phyloP scores from a whole-genome alignment of 2,797 vertebrate genomes.

The Zonotrichia albicollis region DNA sequence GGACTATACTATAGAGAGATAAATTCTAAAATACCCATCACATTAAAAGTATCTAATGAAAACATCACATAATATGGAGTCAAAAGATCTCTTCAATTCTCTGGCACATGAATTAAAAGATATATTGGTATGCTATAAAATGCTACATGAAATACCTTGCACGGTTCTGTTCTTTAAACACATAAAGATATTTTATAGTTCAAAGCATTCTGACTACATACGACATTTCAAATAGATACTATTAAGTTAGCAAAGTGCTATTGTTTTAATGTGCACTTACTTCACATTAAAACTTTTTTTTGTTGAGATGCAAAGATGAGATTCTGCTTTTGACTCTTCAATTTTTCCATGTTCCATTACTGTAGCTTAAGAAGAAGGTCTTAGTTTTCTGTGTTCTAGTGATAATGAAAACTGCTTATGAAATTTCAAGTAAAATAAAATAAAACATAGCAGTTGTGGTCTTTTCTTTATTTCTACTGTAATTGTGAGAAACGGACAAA shows the following conservation, averaged over 20 bases:
- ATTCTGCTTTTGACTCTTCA: not conserved
- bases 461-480: not conserved
- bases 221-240: not conserved
- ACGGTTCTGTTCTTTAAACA: not conserved
- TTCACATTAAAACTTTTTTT: not conserved
- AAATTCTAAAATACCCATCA: conserved; percentile 15
- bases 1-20: not conserved
- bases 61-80: not conserved
- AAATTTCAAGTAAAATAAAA: not conserved
- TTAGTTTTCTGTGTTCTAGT: not conserved
- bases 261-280: not conserved
- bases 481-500: not conserved
- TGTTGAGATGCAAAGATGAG: not conserved
- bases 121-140: conserved; percentile 29
- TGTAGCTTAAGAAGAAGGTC: not conserved
- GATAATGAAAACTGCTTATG: not conserved
- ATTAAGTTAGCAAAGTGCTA: not conserved
- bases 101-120: not conserved
- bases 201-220: not conserved
- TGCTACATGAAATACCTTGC: not conserved
- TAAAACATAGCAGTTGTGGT: not conserved
- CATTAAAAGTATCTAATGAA: conserved; percentile 33
- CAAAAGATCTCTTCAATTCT: not conserved
- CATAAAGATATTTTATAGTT: not conserved
- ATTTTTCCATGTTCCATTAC: not conserved